Evolutionary conservation across 2,888 invertebrate genomes (phyloP), one percentile per base, ranked within the genome.

Genomic region (Hoplodrina blanda): DNA sequence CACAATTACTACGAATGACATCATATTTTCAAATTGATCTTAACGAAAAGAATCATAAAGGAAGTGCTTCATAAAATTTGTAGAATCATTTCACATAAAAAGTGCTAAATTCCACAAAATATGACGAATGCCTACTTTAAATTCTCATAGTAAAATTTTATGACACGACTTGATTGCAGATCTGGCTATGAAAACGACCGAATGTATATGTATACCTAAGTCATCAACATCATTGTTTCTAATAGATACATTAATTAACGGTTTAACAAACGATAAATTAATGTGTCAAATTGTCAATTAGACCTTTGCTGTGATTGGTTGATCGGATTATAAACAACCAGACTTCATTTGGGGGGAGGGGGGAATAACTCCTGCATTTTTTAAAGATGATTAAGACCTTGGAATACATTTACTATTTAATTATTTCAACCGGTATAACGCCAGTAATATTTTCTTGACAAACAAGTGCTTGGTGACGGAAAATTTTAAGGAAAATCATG

Each of bases 91-190:
- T 41, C 41, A 6, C 37, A 77, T 70, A 70, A 62, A 73, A 70
- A 30, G n/a, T 54, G 53, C 25, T 15, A 71, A 60, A 71, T 60
- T 71, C 62, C n/a, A 11, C 72, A 46, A 41, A 76, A 6, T 46
- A 46, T 68, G 50, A 76, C 50, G 19, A 44, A 59, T 60, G 19
- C 46, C 19, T 54, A 70, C 1, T 25, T 62, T 15, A 46, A 46
- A 46, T 53, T 57, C 56, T 13, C 72, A 46, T 37, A 37, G 52
- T 75, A 17, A 4, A 44, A 44, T 71, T 75, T 66, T 75, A 57
- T 55, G 13, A 10, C 11, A 25, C 46, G 5, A 7, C 56, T 56
- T 1, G 11, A 44, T 50, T 71, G 56, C 41, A 37, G 33, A 41
- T 30, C 17, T 10, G 41, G 19, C 44, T 50, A n/a, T 72, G 71